These are phyloP conservation scores for Neocloeon triangulifer DNA, from an alignment of 1,140 invertebrate species.

Conservation along the genomic window DNA sequence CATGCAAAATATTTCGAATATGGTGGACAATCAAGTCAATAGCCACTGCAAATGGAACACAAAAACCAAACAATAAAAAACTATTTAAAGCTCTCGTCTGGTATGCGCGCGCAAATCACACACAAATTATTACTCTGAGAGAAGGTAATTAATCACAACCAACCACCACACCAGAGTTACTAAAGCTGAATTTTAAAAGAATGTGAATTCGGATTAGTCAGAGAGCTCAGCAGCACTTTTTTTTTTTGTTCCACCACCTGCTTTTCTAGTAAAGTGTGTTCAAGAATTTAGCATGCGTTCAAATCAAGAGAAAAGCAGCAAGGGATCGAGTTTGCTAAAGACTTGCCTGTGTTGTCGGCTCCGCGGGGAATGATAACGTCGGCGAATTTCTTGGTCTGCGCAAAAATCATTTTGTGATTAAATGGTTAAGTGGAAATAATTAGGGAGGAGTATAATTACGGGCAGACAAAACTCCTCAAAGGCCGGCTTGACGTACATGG, in stretches of 20 bases:
- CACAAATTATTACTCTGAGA: constrained; percentile 3
- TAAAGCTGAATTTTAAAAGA: not conserved
- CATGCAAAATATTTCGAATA: constrained; percentile 80
- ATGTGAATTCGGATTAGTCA: not conserved
- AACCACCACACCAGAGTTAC: constrained; percentile 1
- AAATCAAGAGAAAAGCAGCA: too few species aligned
- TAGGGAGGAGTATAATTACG: constrained; percentile 34
- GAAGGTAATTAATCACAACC: too few species aligned
- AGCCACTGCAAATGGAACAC: constrained; percentile 69
- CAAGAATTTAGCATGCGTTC: too few species aligned
- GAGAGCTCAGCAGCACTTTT: too few species aligned
- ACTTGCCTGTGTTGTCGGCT: constrained; percentile 82
- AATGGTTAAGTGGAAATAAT: too few species aligned
- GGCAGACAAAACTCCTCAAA: constrained; percentile 99
- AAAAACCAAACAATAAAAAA: constrained; percentile 12
- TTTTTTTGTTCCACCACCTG: too few species aligned
- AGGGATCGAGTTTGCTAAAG: not conserved
- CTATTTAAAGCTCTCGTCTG: constrained; percentile 1
- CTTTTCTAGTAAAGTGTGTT: constrained; percentile 1
- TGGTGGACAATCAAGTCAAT: constrained; percentile 97
- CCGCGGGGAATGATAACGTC: constrained; percentile 97
- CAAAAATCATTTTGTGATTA: too few species aligned
- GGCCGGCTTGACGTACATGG: constrained; percentile 92
- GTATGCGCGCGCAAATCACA: constrained; percentile 1
- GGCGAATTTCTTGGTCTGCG: constrained; percentile 98